These are phyloP conservation scores for Hypolimnas misippus DNA, from an alignment of 2,888 invertebrate species.

Conservation along the genomic window DNA sequence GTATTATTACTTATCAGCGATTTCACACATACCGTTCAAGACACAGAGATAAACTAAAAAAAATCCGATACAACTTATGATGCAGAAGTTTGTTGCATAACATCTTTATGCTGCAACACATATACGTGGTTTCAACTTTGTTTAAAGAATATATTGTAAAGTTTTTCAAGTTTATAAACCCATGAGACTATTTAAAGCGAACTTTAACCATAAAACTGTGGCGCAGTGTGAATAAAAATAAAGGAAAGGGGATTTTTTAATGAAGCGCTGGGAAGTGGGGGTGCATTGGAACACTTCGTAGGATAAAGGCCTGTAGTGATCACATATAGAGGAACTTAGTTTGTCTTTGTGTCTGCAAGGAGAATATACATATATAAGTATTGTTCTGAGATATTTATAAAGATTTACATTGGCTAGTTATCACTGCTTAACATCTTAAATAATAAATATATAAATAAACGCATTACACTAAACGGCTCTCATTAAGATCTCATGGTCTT, in stretches of 20 bases:
- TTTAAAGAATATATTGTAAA: slow-evolving; percentile 22
- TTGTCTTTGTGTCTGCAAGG: too few species aligned
- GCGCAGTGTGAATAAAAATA: slow-evolving; percentile 46
- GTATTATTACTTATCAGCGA: too few species aligned
- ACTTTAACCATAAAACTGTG: slow-evolving; percentile 43
- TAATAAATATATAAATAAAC: too few species aligned
- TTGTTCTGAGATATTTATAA: too few species aligned
- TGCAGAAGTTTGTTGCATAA: neutral
- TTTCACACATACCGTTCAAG: neutral
- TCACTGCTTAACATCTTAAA: too few species aligned
- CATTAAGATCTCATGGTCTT: too few species aligned
- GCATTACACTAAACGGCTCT: too few species aligned
- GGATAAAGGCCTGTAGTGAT: neutral
- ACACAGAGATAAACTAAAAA: neutral
- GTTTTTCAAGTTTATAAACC: slow-evolving; percentile 33
- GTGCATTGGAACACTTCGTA: slow-evolving; percentile 11
- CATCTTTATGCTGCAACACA: neutral
- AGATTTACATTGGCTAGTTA: too few species aligned
- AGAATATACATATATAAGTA: too few species aligned
- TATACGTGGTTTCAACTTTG: neutral
- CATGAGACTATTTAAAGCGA: slow-evolving; percentile 34
- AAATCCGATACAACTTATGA: neutral
- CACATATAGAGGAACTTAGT: slow-evolving; percentile 2
- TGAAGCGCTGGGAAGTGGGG: slow-evolving; percentile 37
- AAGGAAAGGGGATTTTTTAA: slow-evolving; percentile 44